phyloP scores from a whole-genome alignment of 2,797 vertebrate species.

The Anomalospiza imberbis region DNA sequence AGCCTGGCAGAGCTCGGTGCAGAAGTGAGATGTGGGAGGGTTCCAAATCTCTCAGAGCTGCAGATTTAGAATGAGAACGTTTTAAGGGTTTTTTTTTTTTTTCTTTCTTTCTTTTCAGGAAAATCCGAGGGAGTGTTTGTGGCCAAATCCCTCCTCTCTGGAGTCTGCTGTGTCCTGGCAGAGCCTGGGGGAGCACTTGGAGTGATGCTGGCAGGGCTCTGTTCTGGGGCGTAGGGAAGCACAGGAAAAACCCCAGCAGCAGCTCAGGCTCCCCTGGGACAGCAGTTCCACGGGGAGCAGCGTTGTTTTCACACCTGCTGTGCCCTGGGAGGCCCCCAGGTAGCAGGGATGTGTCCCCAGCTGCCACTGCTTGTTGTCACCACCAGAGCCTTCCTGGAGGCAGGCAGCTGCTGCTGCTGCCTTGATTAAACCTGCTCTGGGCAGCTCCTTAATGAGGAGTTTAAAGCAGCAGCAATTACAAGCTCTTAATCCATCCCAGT shows the following conservation, averaged over 20 bases:
- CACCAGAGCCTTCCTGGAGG: background rate
- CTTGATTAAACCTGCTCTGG: background rate
- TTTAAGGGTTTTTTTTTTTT: too few relatives aligned
- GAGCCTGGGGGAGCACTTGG: background rate
- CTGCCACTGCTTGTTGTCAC: background rate
- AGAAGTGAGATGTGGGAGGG: background rate
- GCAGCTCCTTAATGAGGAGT: background rate
- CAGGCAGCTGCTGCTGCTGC: background rate
- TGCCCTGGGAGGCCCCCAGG: background rate
- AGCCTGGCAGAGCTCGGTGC: background rate
- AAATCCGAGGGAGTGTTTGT: background rate
- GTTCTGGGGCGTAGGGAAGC: background rate
- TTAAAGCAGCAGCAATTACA: conserved; percentile 1
- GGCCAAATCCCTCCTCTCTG: background rate
- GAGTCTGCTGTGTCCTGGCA: background rate
- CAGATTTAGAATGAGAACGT: background rate
- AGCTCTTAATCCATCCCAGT: background rate
- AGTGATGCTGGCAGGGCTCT: background rate
- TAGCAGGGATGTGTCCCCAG: background rate
- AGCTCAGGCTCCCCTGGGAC: background rate
- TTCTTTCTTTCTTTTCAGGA: background rate
- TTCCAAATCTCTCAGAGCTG: background rate
- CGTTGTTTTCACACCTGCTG: background rate
- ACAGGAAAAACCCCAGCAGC: fast-evolving
- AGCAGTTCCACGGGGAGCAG: background rate